Evolutionary conservation across 2,888 invertebrate species (phyloP), one percentile per base, ranked within the genome.

Genomic region (Chesias legatella): DNA sequence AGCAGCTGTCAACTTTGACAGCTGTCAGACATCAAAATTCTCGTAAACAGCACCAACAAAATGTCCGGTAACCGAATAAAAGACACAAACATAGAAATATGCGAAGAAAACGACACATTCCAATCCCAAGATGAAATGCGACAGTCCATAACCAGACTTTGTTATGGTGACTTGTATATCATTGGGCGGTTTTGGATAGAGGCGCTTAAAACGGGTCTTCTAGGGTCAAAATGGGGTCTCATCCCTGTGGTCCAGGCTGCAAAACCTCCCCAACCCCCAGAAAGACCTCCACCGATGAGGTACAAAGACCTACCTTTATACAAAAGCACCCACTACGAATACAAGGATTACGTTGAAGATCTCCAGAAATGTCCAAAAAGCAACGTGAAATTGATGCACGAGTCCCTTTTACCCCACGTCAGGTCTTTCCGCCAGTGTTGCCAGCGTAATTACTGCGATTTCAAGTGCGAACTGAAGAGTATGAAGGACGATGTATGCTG

Each of bases 271-370:
- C 61, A 60, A 1, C 23, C 53, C 1, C 76, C 77, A 0, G 37
- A 58, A 22, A 72, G 48, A 34, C 82, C 82, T 0, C 74, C 79
- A 0, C 60, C 61, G 1, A 81, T 81, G 79, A 79, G 63, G 40
- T 79, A 71, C 33, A 65, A 61, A 37, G 82, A 84, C 1, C 47
- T 85, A 0, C 75, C 82, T 0, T 9, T 81, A 0, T 80, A 83
- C 54, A 39, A 61, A 30, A 55, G 62, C 1, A 82, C 79, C 0
- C 79, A 82, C 35, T 52, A 56, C 6, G 70, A 73, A 1, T 82
- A 80, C 43, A 76, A 79, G 39, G 65, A 76, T 0, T 67, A 67
- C 3, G 0, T 59, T 0, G 67, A 51, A 29, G 57, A 63, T 0
- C 46, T 59, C 29, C 32, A 53, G 0, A 39, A 57, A 42, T 78